Conservation (phyloP, 2,888 invertebrate genomes). For the Meiosimyza platycephala region DNA sequence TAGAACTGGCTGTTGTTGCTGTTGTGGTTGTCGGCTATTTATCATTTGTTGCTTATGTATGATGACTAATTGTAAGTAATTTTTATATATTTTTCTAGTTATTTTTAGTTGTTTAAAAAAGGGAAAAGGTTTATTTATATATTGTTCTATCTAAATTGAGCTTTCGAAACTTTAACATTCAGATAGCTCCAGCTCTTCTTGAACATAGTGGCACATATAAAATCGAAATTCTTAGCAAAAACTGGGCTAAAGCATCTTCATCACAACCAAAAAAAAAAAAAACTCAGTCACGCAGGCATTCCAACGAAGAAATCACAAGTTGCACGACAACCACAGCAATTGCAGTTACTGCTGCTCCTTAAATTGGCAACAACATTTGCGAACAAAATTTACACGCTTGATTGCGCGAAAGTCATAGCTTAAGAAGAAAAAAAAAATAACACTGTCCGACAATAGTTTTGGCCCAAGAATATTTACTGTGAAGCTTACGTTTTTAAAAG, state of each 20-base stretch:
- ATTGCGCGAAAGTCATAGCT: conserved; percentile 39
- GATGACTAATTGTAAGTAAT: neutral
- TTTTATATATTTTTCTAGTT: too few relatives aligned
- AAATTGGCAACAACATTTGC: conserved; percentile 28
- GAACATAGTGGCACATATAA: too few relatives aligned
- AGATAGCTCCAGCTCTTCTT: too few relatives aligned
- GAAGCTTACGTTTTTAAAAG: too few relatives aligned
- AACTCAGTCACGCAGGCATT: conserved; percentile 42
- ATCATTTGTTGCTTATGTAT: neutral
- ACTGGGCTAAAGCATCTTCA: too few relatives aligned
- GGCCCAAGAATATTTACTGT: too few relatives aligned
- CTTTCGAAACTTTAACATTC: too few relatives aligned
- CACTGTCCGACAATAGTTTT: too few relatives aligned
- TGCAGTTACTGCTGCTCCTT: conserved; percentile 36
- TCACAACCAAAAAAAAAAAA: neutral
- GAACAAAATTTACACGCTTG: conserved; percentile 38
- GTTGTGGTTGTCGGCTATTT: neutral
- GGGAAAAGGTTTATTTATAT: too few relatives aligned
- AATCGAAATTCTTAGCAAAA: too few relatives aligned
- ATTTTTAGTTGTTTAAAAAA: too few relatives aligned
- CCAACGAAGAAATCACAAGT: conserved; percentile 51
- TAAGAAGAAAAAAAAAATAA: conserved; percentile 27
- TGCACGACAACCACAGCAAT: conserved; percentile 36
- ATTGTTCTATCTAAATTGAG: too few relatives aligned
- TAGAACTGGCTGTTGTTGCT: neutral